Evolutionary conservation across 2,888 invertebrate species (phyloP), one percentile per base, ranked within the genome.

Genomic region (Eristalis pertinax): DNA sequence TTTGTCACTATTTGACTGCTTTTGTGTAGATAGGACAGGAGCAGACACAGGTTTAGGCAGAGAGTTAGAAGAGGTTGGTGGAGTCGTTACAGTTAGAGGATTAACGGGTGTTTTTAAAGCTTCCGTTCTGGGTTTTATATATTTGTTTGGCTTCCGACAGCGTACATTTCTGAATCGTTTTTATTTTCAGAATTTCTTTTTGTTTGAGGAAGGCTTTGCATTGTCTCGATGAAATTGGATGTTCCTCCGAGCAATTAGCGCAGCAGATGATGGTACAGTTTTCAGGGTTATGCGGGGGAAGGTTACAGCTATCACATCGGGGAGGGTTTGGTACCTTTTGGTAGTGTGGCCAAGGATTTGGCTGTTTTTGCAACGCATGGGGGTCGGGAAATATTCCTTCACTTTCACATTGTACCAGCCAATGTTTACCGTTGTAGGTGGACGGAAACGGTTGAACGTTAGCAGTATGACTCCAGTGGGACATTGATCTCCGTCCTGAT

Each of bases 161-260:
- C 11, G 24, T 26, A 24, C 24, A 62, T 62, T 62, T 62, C 11
- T 62, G 10, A 11, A 62, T 62, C 1, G 50, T 15, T 50, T 50
- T 50, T 50, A 50, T 62, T 62, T 62, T 24, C 10, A 62, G 5
- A 29, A 24, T 62, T 24, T 24, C 24, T n/a, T n/a, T n/a, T n/a
- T n/a, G n/a, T n/a, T n/a, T n/a, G n/a, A n/a, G n/a, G n/a, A n/a
- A n/a, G n/a, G 26, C 29, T 24, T 62, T 62, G 15, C 62, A 62
- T 15, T 22, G 15, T 26, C 26, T 62, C 24, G 63, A 63, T 15
- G 32, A 63, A n/a, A 32, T 8, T 26, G 13, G 15, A n/a, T 63
- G 29, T 29, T 29, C 63, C 29, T 63, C 32, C 2, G 63, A 63
- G 32, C 63, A 63, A 29, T 63, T 63, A n/a, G 63, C 29, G 63